phyloP scores from a whole-genome alignment of 2,113 vertebrate genomes.

The Meles meles region DNA sequence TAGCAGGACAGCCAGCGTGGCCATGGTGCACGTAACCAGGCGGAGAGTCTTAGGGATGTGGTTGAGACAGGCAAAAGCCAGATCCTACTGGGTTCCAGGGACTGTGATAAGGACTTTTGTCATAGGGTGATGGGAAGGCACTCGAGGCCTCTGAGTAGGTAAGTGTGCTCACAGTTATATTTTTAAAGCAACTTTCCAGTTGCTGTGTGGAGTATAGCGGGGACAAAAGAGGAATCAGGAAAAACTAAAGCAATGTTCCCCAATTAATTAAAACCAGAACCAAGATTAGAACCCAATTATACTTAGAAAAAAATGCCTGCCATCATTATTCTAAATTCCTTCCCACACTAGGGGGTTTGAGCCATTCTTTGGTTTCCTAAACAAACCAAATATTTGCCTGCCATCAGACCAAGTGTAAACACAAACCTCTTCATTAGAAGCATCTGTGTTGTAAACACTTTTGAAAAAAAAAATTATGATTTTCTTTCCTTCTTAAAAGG shows the following conservation, averaged over 20 bases:
- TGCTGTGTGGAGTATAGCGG: background rate
- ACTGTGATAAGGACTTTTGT: background rate
- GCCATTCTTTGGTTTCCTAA: background rate
- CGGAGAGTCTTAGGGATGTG: background rate
- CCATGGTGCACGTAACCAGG: background rate
- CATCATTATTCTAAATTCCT: background rate
- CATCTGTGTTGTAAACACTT: slow-evolving; percentile 28
- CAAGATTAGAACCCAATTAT: background rate
- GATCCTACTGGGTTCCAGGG: fast-evolving
- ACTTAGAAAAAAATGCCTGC: background rate
- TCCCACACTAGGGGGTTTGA: background rate
- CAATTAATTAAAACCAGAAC: background rate
- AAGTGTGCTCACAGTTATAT: fast-evolving
- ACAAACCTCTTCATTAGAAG: slow-evolving; percentile 36
- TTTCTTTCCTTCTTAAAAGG: slow-evolving; percentile 30
- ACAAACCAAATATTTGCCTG: slow-evolving; percentile 34
- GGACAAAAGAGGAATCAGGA: background rate
- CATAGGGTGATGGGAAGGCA: background rate
- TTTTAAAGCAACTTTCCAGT: background rate
- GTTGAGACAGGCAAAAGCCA: background rate
- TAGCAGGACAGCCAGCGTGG: too few relatives aligned
- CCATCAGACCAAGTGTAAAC: background rate
- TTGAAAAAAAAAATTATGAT: background rate
- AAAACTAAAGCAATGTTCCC: background rate
- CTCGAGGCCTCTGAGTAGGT: fast-evolving